Evolutionary conservation across 2,797 vertebrate species (phyloP).

Genomic region (Glossophaga mutica): DNA sequence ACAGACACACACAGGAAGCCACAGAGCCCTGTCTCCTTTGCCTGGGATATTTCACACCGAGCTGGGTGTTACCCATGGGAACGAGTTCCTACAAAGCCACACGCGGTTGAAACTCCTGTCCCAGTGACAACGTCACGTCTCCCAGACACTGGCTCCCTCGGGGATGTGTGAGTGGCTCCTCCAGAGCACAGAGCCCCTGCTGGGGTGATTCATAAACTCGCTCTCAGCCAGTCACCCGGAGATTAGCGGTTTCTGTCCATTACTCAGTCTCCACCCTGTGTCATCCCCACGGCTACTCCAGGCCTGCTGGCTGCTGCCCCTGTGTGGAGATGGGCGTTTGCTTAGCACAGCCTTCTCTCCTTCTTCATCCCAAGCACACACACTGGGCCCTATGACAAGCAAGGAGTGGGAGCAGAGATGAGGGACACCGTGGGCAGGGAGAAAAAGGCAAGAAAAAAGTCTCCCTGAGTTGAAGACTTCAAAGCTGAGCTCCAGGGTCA

Average conservation of each 20-base stretch:
- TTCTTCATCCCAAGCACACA: background rate
- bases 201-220: conserved; percentile 25
- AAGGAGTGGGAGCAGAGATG: background rate
- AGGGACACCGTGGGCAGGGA: background rate
- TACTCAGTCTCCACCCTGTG: background rate
- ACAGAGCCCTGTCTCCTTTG: background rate
- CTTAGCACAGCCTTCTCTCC: background rate
- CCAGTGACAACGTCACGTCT: background rate
- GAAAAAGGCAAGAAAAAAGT: background rate
- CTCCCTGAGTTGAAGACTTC: background rate
- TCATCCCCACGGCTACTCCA: background rate
- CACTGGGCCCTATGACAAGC: rapidly evolving
- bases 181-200: background rate
- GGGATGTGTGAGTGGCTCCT: conserved; percentile 44
- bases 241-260: background rate
- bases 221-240: background rate
- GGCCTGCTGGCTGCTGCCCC: background rate
- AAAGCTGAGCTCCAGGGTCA: background rate
- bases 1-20: background rate
- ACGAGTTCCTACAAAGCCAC: conserved; percentile 22
- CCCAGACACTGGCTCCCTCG: conserved; percentile 45
- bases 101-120: conserved; percentile 44
- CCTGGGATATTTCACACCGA: background rate
- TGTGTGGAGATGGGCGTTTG: rapidly evolving
- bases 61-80: conserved; percentile 55